These are phyloP conservation scores for Melanargia galathea DNA, from an alignment of 2,888 invertebrate genomes.

Conservation along the genomic window DNA sequence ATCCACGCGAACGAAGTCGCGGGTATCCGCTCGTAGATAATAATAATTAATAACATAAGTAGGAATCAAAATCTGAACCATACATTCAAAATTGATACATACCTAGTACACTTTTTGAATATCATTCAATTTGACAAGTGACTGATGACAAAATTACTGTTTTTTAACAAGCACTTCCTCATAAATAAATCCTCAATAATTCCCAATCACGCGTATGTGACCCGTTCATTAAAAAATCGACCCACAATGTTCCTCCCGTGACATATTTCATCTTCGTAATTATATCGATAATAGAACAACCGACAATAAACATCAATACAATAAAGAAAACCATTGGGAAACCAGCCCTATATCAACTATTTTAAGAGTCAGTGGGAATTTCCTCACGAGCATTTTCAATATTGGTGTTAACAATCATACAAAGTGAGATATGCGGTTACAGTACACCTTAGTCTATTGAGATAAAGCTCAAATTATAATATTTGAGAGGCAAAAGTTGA, in stretches of 20 bases:
- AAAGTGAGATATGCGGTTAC: slow-evolving; percentile 5
- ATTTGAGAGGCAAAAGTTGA: not conserved
- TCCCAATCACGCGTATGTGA: slow-evolving; percentile 34
- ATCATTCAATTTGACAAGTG: not conserved
- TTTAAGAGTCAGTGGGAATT: slow-evolving; percentile 3
- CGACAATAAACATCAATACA: not conserved
- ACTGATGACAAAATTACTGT: not conserved
- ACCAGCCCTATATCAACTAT: not conserved
- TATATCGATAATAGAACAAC: slow-evolving; percentile 38
- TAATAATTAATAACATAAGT: too few relatives aligned
- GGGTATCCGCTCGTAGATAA: too few relatives aligned
- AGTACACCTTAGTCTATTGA: slow-evolving; percentile 12
- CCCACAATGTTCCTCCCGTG: slow-evolving; percentile 33
- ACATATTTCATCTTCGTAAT: slow-evolving; percentile 41
- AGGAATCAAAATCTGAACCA: too few relatives aligned
- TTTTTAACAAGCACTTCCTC: slow-evolving; percentile 14
- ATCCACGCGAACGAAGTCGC: too few relatives aligned
- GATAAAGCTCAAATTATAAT: slow-evolving; percentile 21
- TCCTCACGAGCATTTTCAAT: slow-evolving; percentile 1
- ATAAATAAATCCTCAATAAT: slow-evolving; percentile 32
- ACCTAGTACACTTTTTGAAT: too few relatives aligned
- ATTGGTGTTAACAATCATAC: slow-evolving; percentile 15
- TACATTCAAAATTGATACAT: not conserved
- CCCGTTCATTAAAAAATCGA: slow-evolving; percentile 37
- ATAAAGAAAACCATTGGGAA: not conserved